Evolutionary conservation across 1,140 invertebrate species (phyloP), one percentile per base, ranked within the genome.

Genomic region (Macrobrachium rosenbergii): DNA sequence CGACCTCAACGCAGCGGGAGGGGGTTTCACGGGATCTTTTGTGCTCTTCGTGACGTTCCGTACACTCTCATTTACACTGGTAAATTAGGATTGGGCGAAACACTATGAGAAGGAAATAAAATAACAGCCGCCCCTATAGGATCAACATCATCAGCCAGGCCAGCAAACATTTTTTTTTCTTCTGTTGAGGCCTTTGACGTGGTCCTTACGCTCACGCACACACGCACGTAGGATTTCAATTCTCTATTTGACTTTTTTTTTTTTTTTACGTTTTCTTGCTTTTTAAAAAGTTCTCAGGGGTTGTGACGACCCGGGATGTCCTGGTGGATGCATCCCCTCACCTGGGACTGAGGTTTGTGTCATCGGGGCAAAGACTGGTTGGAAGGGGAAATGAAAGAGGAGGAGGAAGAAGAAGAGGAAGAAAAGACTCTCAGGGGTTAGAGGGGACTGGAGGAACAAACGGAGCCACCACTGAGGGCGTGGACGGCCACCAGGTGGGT

Each of bases 401-500:
- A 21, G 52, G 78, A 80, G 58, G 43, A 21, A 19, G 78, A 80
- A 80, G 60, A 80, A 63, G 21, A 79, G 43, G 37, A 14, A 60
- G 28, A 37, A 37, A 37, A 3, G 28, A 37, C 28, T 37, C 28
- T 60, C 45, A n/a, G 28, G 82, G 82, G 89, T 78, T 89, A 83
- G 75, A 88, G 82, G 78, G 88, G 76, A 64, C 72, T 89, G 59
- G 79, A 86, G 87, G 80, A 82, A 88, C 81, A 82, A 62, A 77
- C 83, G 81, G 81, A 83, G 63, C 73, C 88, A 85, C 85, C 85
- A 63, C 85, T 81, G 43, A 87, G 85, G 85, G 85, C 85, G 78
- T 87, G 67, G 59, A 87, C 85, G 79, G 85, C 85, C 85, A 87
- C 85, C 63, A 87, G 69, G 78, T 82, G 85, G 85, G 85, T 87